Base-by-base conservation (phyloP, 2,797 vertebrate genomes). In the Ptychobarbus kaznakovi region DNA sequence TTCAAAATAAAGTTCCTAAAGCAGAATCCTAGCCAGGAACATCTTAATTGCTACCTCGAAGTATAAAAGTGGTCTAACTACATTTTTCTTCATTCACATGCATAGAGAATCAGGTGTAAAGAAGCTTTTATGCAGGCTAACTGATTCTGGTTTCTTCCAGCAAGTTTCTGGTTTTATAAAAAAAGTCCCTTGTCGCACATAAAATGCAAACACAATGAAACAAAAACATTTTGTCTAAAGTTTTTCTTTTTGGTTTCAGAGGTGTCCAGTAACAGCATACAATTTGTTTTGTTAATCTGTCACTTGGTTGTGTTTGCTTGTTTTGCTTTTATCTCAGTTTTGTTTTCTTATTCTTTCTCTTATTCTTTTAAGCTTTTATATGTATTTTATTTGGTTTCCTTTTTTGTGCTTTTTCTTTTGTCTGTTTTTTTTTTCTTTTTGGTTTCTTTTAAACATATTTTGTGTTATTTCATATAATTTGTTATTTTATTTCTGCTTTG, bases 61-160 rank as follows among this genome's bases (percentile, higher is more conserved):
- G 28, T 13, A 11, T 65, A 65, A 53, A 75, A 46, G 77, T 76
- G 38, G 16, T 28, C 32, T 7, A 42, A 83, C 76, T 68, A 38
- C 76, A 80, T 80, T 46, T 87, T 84, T 73, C 28, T 58, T 18
- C 6, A 4, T 75, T 83, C 32, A 18, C 18, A 16, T 65, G 42
- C 49, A 69, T 20, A 1, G 51, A 20, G 49, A 73, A 35, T 73
- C 25, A 8, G 2, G 58, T 25, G 44, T 74, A 44, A 18, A 66
- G 12, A 78, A 42, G 46, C 53, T 12, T 15, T 28, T 65, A 61
- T 44, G n/a, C 56, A 44, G 58, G 38, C 38, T 76, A 38, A 77
- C 6, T 25, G 35, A 56, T 53, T 63, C 1, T 0, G 32, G 22
- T 76, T 58, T 58, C 56, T 28, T 63, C 13, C n/a, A 38, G 56